phyloP scores from a whole-genome alignment of 2,113 vertebrate species.

The Gallinago jamesoni region DNA sequence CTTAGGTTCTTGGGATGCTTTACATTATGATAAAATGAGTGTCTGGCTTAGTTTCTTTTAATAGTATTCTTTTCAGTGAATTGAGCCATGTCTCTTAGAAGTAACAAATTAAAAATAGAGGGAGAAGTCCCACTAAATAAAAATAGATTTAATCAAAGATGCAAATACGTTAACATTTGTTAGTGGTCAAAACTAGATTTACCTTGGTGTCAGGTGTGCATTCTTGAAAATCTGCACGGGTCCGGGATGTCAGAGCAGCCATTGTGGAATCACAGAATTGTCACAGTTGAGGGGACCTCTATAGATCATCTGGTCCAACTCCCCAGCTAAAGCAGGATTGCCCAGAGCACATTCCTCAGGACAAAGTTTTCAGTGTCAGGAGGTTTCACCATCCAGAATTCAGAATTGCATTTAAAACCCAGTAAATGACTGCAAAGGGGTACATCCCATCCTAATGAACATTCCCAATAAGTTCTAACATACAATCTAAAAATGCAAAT shows the following conservation, averaged over 20 bases:
- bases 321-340: no score
- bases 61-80: background rate
- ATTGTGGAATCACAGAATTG: background rate
- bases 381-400: background rate
- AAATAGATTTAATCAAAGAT: background rate
- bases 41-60: background rate
- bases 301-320: no score
- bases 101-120: background rate
- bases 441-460: background rate
- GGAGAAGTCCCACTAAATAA: background rate
- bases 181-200: background rate
- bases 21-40: background rate
- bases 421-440: background rate
- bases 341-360: no score
- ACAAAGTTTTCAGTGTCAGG: background rate
- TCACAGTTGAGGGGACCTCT: no score
- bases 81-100: background rate
- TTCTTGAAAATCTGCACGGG: background rate
- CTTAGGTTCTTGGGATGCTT: background rate
- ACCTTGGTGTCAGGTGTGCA: background rate
- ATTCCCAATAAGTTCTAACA: background rate
- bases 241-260: background rate
- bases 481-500: background rate
- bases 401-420: background rate
- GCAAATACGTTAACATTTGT: background rate